Evolutionary conservation across 2,797 vertebrate genomes (phyloP).

Genomic region (Silurus lanzhouensis): DNA sequence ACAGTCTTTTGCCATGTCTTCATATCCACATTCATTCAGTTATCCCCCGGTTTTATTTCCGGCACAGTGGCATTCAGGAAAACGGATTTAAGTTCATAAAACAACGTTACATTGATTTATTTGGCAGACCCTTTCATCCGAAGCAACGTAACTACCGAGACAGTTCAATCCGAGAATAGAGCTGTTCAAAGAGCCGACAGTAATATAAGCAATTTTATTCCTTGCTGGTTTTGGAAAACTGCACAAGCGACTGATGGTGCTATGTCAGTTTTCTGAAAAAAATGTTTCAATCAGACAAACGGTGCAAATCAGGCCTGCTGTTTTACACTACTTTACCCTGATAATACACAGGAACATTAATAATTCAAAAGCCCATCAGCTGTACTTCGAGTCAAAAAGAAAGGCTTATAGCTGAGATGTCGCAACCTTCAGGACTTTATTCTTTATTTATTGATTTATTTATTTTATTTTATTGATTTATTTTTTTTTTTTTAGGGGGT

Average conservation of each 20-base stretch:
- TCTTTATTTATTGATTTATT: too few relatives aligned
- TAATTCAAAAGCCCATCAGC: background rate
- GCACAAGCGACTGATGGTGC: conserved; percentile 5
- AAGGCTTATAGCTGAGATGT: conserved; percentile 21
- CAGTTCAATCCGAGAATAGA: conserved; percentile 2
- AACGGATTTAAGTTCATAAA: conserved; percentile 1
- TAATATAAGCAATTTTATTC: conserved; percentile 30
- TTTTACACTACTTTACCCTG: conserved; percentile 12
- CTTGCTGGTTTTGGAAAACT: background rate
- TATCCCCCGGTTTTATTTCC: background rate
- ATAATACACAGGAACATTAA: conserved; percentile 29
- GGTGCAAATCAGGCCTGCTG: background rate
- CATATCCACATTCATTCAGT: background rate
- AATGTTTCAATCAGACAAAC: conserved; percentile 6
- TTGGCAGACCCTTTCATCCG: background rate
- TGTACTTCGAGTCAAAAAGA: background rate
- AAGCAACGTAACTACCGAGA: background rate
- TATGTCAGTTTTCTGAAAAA: conserved; percentile 4
- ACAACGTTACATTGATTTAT: conserved; percentile 13
- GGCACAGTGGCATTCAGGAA: background rate
- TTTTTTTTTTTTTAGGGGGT: too few relatives aligned
- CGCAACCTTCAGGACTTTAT: conserved; percentile 32
- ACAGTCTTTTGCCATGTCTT: background rate
- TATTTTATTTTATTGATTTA: too few relatives aligned
- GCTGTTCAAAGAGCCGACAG: background rate